These are phyloP conservation scores for Eudemis profundana DNA, from an alignment of 2,888 invertebrate genomes.

Conservation along the genomic window DNA sequence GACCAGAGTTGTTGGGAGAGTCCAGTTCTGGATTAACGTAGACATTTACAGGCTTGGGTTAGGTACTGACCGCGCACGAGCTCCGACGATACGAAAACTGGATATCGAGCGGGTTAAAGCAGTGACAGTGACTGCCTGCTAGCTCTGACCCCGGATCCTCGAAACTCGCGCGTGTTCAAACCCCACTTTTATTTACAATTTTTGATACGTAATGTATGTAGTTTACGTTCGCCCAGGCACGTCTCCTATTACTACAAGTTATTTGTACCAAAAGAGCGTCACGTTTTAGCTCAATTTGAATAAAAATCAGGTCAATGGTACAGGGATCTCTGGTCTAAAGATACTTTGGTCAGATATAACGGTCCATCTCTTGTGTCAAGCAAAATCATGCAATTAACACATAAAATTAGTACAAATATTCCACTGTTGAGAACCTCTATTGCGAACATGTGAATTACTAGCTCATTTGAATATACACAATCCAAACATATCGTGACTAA, in stretches of 20 bases:
- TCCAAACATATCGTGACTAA: slow-evolving; percentile 29
- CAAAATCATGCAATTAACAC: slow-evolving; percentile 46
- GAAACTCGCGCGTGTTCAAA: no score
- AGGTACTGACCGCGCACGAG: not conserved
- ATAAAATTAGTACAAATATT: slow-evolving; percentile 41
- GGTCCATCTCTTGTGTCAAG: slow-evolving; percentile 64
- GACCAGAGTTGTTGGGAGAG: slow-evolving; percentile 19
- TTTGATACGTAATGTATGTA: not conserved
- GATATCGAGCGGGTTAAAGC: no score
- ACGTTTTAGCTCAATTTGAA: not conserved
- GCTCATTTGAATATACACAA: slow-evolving; percentile 19
- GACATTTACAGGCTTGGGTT: not conserved
- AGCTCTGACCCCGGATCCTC: no score
- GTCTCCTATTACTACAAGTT: not conserved
- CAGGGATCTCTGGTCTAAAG: slow-evolving; percentile 9
- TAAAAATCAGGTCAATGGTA: not conserved
- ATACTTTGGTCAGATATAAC: slow-evolving; percentile 28
- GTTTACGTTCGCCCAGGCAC: not conserved
- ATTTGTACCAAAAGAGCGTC: not conserved
- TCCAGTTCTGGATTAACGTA: not conserved
- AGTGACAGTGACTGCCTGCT: no score
- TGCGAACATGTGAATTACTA: slow-evolving; percentile 10
- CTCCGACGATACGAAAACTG: not conserved
- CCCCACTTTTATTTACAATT: no score
- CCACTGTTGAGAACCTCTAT: not conserved